Evolutionary conservation across 2,797 vertebrate species (phyloP).

Genomic region (Melanotaenia pygmaea): DNA sequence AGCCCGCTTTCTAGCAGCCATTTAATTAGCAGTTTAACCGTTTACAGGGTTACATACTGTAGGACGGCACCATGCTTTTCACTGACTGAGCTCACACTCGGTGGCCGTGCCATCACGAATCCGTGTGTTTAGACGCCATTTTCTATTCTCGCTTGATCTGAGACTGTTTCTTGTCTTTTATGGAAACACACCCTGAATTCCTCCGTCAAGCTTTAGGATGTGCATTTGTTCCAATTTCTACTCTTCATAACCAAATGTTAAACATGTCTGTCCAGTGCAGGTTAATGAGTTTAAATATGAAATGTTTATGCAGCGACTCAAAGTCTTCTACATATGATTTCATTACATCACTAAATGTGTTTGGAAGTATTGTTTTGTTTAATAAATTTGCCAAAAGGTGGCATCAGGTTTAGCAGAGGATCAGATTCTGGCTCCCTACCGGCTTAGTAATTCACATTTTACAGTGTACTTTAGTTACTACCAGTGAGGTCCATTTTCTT

Average conservation of each 20-base stretch:
- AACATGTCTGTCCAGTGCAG: too few relatives aligned
- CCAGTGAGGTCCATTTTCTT: too few relatives aligned
- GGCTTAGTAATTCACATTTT: too few relatives aligned
- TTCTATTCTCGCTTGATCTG: not conserved
- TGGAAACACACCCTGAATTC: not conserved
- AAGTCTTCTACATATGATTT: not conserved
- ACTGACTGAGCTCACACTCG: not conserved
- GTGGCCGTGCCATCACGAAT: not conserved
- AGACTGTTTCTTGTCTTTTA: not conserved
- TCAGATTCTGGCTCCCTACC: not conserved
- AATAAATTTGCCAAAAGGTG: too few relatives aligned
- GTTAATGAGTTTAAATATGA: not conserved
- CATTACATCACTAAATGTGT: not conserved
- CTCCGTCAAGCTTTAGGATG: not conserved
- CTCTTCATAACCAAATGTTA: not conserved
- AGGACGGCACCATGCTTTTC: not conserved
- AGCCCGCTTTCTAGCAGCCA: not conserved
- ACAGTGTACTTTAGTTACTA: too few relatives aligned
- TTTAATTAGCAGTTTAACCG: not conserved
- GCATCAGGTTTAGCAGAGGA: not conserved
- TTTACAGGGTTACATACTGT: not conserved
- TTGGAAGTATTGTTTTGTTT: not conserved
- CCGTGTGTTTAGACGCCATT: not conserved
- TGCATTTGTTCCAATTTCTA: not conserved
- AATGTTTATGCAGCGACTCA: too few relatives aligned